Evolutionary conservation across 2,797 vertebrate genomes (phyloP).

Genomic region (Capromys pilorides): DNA sequence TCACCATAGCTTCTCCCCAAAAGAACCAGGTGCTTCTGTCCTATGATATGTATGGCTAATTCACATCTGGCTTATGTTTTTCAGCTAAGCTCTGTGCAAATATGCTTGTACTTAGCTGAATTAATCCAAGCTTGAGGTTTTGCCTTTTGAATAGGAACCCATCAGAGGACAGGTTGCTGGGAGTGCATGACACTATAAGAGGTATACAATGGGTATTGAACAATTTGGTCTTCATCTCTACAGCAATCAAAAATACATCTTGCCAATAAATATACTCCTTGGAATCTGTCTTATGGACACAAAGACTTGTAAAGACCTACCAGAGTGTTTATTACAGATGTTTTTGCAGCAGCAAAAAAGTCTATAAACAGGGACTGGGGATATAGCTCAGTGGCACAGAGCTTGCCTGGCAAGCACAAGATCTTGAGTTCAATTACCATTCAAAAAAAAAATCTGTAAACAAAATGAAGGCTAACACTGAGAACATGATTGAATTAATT

Average conservation of each 20-base stretch:
- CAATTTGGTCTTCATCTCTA: not conserved
- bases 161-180: not conserved
- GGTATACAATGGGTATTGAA: not conserved
- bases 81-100: not conserved
- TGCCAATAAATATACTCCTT: not conserved
- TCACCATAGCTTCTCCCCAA: not conserved
- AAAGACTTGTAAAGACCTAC: not conserved
- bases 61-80: not conserved
- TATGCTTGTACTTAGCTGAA: conserved; percentile 5
- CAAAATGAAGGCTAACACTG: not conserved
- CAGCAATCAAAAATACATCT: conserved; percentile 28
- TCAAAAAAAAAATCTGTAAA: conserved; percentile 33
- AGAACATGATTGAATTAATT: conserved; percentile 14
- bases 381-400: too few species aligned
- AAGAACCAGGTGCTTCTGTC: not conserved
- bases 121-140: not conserved
- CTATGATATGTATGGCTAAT: not conserved
- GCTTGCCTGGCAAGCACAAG: too few species aligned
- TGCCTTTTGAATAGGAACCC: not conserved
- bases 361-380: not conserved
- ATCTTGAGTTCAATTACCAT: too few species aligned
- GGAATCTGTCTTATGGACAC: not conserved
- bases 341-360: conserved; percentile 43
- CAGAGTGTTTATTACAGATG: not conserved
- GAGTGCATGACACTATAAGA: not conserved